A percentile compares a stretch with the other conserved stretches of the same genome.
Conservation (phyloP, 2,888 invertebrate genomes). For the Eupithecia subfuscata region DNA sequence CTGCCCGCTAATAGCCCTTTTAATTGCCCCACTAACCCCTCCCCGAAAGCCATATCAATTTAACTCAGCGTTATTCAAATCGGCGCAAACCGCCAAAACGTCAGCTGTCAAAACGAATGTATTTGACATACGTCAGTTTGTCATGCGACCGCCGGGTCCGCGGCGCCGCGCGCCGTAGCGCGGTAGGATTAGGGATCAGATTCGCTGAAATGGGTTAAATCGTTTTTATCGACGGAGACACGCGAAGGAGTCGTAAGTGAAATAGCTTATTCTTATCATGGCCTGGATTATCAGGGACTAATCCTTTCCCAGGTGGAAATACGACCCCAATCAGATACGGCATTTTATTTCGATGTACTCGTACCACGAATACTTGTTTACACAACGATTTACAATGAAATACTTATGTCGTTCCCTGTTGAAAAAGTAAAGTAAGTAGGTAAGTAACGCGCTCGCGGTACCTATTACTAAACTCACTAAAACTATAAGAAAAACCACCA, state of each 20-base stretch:
- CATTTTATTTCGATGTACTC: constrained; percentile 3
- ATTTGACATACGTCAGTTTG: constrained; percentile 30
- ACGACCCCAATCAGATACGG: neutral
- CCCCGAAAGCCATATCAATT: constrained; percentile 31
- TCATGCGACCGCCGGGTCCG: constrained; percentile 26
- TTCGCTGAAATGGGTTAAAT: constrained; percentile 19
- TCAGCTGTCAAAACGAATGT: constrained; percentile 30
- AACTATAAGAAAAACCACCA: neutral
- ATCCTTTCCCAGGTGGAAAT: constrained; percentile 21
- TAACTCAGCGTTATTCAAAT: constrained; percentile 34
- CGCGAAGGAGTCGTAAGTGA: constrained; percentile 41
- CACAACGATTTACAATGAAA: neutral
- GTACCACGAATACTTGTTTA: neutral
- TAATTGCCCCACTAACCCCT: constrained; percentile 17
- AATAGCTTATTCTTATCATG: constrained; percentile 38
- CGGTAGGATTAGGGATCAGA: constrained; percentile 14
- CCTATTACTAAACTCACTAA: neutral
- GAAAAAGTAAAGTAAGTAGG: neutral
- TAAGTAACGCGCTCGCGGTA: neutral
- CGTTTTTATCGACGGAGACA: constrained; percentile 35
- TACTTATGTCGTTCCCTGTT: neutral
- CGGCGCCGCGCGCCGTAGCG: constrained; percentile 11
- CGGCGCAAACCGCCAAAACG: constrained; percentile 31
- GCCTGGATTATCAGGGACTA: constrained; percentile 29
- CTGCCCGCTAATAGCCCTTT: constrained; percentile 1